Conservation (phyloP, 2,888 invertebrate species). For the Rhagonycha fulva region DNA sequence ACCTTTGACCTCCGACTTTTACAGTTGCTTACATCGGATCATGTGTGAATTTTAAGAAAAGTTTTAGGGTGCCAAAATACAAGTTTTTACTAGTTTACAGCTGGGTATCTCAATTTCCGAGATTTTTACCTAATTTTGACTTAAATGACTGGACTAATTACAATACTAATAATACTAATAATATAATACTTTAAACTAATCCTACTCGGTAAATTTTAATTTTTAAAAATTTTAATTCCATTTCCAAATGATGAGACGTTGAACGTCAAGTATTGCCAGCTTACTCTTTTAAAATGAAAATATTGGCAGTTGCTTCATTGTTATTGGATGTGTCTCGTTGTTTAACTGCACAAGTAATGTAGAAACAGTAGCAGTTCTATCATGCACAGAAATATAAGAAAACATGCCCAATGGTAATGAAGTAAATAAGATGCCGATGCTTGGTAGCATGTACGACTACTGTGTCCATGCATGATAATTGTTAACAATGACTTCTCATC, state of each 20-base stretch:
- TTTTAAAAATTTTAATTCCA: neutral
- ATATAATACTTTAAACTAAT: too few species aligned
- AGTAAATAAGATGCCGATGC: neutral
- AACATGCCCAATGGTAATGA: neutral
- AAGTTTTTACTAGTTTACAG: too few species aligned
- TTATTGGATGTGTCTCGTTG: neutral
- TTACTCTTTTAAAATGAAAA: neutral
- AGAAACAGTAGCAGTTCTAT: neutral
- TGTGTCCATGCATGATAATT: constrained; percentile 27
- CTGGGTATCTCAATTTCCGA: too few species aligned
- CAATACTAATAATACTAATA: too few species aligned
- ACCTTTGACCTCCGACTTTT: too few species aligned
- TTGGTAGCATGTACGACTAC: constrained; percentile 16
- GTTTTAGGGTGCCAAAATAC: too few species aligned
- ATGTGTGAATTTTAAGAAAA: too few species aligned
- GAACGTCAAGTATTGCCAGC: neutral
- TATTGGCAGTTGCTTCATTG: neutral
- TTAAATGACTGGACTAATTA: too few species aligned
- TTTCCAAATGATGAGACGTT: neutral
- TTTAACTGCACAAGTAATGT: neutral
- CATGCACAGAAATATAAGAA: neutral
- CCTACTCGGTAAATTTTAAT: neutral
- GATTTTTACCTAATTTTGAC: too few species aligned
- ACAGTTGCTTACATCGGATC: too few species aligned
- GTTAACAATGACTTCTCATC: constrained; percentile 31